phyloP scores from a whole-genome alignment of 2,797 vertebrate species.

The Hafferia zeledoni region DNA sequence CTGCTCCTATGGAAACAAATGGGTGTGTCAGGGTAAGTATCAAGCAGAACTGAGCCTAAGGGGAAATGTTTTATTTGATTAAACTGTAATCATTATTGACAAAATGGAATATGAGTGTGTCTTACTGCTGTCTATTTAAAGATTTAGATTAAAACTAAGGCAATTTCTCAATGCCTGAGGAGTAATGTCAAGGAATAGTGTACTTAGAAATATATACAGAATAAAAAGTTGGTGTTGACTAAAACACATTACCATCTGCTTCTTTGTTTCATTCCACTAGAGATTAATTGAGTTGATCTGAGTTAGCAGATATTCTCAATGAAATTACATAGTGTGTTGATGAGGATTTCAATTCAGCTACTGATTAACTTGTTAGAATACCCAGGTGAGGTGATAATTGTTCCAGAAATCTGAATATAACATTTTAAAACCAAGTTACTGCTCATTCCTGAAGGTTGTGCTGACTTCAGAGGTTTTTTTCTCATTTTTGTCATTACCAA shows the following conservation, averaged over 20 bases:
- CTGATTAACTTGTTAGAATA: slow-evolving; percentile 68
- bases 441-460: background rate
- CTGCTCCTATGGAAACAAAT: background rate
- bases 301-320: slow-evolving; percentile 60
- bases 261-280: slow-evolving; percentile 55
- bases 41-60: background rate
- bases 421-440: slow-evolving; percentile 38
- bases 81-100: slow-evolving; percentile 39
- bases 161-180: slow-evolving; percentile 43
- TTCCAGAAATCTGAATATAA: slow-evolving; percentile 44
- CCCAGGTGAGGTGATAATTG: slow-evolving; percentile 56
- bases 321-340: slow-evolving; percentile 55
- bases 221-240: slow-evolving; percentile 32
- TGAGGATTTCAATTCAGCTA: slow-evolving; percentile 54
- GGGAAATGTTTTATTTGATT: slow-evolving; percentile 48
- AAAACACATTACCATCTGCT: slow-evolving; percentile 28
- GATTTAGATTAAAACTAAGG: slow-evolving; percentile 11
- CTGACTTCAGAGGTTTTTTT: background rate
- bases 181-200: background rate
- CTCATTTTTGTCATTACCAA: background rate
- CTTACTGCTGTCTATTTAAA: slow-evolving; percentile 18
- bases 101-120: slow-evolving; percentile 10
- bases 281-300: slow-evolving; percentile 68
- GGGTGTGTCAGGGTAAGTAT: background rate
- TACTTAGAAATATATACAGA: slow-evolving; percentile 27